Percentiles rank a stretch among this genome's conserved stretches.
Evolutionary conservation across 2,888 invertebrate genomes (phyloP).

Genomic region (Euproctis similis): DNA sequence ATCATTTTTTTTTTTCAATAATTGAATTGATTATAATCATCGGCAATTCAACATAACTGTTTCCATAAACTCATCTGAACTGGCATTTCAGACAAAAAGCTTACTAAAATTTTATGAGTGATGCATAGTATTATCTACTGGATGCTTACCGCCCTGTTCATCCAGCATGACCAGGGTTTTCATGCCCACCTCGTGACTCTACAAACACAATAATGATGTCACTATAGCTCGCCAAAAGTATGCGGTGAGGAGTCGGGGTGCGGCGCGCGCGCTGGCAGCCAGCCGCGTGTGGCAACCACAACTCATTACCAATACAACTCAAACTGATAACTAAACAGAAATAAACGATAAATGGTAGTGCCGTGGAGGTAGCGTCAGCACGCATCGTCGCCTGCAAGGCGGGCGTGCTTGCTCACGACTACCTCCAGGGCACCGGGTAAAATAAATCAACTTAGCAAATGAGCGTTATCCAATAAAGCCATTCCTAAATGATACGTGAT

Average conservation of each 20-base stretch:
- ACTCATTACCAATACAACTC: conserved; percentile 59
- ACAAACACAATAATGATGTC: conserved; percentile 82
- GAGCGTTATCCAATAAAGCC: conserved; percentile 69
- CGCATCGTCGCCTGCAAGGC: conserved; percentile 9
- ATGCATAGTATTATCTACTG: conserved; percentile 72
- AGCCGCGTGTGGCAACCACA: conserved; percentile 36
- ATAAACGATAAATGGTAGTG: conserved; percentile 55
- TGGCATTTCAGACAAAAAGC: conserved; percentile 70
- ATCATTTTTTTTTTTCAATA: conserved; percentile 52
- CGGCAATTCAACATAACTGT: conserved; percentile 61
- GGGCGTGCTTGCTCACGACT: conserved; percentile 28
- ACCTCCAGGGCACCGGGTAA: conserved; percentile 37
- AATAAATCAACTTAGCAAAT: conserved; percentile 65
- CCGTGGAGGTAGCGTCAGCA: conserved; percentile 15
- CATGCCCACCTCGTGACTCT: conserved; percentile 99
- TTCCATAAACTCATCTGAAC: conserved; percentile 59
- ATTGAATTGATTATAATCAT: conserved; percentile 46
- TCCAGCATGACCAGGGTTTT: conserved; percentile 99
- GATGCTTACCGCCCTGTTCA: conserved; percentile 99
- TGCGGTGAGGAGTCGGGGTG: conserved; percentile 52
- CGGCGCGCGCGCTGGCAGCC: conserved; percentile 32
- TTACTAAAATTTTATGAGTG: conserved; percentile 70
- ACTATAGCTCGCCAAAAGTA: conserved; percentile 74
- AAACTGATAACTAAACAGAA: conserved; percentile 63
- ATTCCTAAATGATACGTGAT: conserved; percentile 71